phyloP scores from a whole-genome alignment of 2,113 vertebrate species.

The Sinosuthora webbiana region DNA sequence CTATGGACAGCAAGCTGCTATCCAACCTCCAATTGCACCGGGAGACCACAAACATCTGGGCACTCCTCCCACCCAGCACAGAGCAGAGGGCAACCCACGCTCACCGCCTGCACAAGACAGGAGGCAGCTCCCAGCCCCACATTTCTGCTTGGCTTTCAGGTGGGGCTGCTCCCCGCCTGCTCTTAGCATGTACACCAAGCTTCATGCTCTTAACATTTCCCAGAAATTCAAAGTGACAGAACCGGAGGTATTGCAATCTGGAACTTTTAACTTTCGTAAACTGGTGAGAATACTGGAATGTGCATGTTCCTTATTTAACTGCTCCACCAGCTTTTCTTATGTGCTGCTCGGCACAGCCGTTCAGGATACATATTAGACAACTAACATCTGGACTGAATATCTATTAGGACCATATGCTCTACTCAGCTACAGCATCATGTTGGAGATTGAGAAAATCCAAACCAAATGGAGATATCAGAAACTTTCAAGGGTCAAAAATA shows the following conservation, averaged over 20 bases:
- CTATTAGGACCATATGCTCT: constrained; percentile 76
- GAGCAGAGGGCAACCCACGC: background rate
- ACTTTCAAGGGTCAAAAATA: constrained; percentile 76
- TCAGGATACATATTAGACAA: constrained; percentile 75
- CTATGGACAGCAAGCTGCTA: background rate
- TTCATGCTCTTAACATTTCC: constrained; percentile 72
- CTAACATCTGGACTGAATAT: constrained; percentile 80
- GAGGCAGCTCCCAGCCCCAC: background rate
- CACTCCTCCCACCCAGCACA: background rate
- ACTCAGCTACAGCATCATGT: constrained; percentile 62
- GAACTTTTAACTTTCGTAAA: constrained; percentile 75
- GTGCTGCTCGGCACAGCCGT: constrained; percentile 50
- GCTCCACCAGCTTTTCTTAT: constrained; percentile 71
- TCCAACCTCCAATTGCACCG: background rate
- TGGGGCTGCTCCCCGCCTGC: background rate
- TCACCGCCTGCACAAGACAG: rapidly evolving
- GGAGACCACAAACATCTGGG: background rate
- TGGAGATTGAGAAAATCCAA: constrained; percentile 75
- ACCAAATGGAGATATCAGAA: constrained; percentile 77
- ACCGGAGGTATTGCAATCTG: constrained; percentile 73
- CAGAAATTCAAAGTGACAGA: constrained; percentile 80
- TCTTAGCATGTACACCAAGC: background rate
- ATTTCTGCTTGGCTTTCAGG: constrained; percentile 35
- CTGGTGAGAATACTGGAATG: constrained; percentile 76
- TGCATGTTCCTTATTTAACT: constrained; percentile 70